A percentile compares a stretch with the other conserved stretches of the same genome.
These are phyloP conservation scores for Drosophila sp. DNA, from an alignment of 1,140 invertebrate genomes.

Conservation along the genomic window DNA sequence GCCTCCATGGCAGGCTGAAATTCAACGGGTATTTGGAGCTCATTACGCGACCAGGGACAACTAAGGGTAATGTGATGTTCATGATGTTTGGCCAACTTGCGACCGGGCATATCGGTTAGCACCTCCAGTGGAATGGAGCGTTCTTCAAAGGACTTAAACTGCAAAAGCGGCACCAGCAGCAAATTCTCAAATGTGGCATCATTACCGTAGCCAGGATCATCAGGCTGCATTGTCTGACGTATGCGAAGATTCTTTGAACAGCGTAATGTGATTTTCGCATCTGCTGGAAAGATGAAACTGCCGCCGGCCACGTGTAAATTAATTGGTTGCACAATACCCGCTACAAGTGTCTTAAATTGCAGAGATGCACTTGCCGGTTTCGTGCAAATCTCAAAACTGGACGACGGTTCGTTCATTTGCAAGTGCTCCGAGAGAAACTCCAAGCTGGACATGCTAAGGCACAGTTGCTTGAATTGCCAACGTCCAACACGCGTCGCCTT, in stretches of 20 bases:
- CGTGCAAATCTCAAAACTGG: conserved; percentile 85
- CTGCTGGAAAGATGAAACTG: conserved; percentile 86
- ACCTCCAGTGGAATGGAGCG: conserved; percentile 88
- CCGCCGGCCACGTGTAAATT: conserved; percentile 89
- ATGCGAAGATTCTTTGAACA: conserved; percentile 87
- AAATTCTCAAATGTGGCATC: conserved; percentile 85
- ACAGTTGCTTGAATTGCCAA: conserved; percentile 82
- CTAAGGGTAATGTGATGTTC: conserved; percentile 87
- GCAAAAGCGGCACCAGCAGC: conserved; percentile 87
- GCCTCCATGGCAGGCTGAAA: conserved; percentile 93
- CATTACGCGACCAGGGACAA: conserved; percentile 90
- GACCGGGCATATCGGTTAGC: conserved; percentile 90
- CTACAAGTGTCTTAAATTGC: conserved; percentile 87
- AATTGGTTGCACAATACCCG: conserved; percentile 89
- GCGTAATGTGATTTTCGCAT: conserved; percentile 86
- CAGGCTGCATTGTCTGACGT: conserved; percentile 57
- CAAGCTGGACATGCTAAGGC: conserved; percentile 85
- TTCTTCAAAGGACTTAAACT: conserved; percentile 89
- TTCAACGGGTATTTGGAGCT: conserved; percentile 89
- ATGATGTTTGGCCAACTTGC: conserved; percentile 85
- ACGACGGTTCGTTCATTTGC: conserved; percentile 50
- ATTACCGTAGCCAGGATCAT: conserved; percentile 28
- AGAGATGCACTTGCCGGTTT: conserved; percentile 85
- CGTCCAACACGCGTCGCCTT: conserved; percentile 85
- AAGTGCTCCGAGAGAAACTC: conserved; percentile 88